Conservation (phyloP, 2,113 vertebrate species). For the Morphnarchus princeps region DNA sequence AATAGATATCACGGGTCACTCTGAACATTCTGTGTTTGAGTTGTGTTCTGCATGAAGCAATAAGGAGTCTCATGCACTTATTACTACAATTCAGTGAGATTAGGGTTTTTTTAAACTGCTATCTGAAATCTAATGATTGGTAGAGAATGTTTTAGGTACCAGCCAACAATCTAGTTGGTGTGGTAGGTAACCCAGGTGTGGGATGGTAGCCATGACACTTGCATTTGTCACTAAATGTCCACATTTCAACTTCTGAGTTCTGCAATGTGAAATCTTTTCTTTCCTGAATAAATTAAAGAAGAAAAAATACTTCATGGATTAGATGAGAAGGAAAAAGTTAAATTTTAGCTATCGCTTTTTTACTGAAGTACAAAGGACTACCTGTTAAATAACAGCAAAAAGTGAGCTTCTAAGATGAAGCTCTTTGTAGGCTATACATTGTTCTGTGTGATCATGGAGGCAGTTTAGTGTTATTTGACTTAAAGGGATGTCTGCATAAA, state of each 20-base stretch:
- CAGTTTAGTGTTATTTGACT: not conserved
- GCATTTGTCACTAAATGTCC: not conserved
- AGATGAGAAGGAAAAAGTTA: not conserved
- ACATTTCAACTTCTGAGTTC: not conserved
- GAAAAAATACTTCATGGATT: not conserved
- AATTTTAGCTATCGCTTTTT: not conserved
- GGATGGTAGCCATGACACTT: not conserved
- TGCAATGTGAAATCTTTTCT: not conserved
- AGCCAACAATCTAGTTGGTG: not conserved
- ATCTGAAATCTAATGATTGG: not conserved
- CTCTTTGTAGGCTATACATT: not conserved
- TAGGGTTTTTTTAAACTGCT: not conserved
- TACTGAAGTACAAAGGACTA: not conserved
- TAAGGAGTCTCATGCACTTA: not conserved
- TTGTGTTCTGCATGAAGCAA: not conserved
- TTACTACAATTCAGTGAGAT: not conserved
- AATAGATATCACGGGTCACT: not conserved
- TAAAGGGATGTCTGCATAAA: not conserved
- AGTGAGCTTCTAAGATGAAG: not conserved
- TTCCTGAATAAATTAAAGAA: not conserved
- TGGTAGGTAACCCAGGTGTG: not conserved
- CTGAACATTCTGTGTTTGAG: rapidly evolving
- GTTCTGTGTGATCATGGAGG: not conserved
- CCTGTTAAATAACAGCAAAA: not conserved
- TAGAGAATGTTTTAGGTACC: not conserved